Conservation (phyloP, 2,888 invertebrate genomes). For the Latrodectus elegans region DNA sequence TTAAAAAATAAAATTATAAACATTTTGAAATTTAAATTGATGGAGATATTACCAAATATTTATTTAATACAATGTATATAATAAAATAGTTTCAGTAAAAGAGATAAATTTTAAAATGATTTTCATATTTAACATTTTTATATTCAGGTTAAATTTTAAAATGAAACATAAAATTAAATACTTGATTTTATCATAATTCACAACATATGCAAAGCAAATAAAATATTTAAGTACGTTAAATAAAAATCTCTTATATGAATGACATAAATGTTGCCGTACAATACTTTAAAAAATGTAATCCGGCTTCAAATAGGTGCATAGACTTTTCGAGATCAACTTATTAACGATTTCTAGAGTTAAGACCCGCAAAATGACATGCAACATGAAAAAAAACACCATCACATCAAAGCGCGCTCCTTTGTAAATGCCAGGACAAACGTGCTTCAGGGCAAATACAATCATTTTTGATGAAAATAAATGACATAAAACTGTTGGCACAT, state of each 20-base stretch:
- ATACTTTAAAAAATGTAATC: no score
- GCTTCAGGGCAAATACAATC: conserved; percentile 51
- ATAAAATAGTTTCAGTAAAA: conserved; percentile 5
- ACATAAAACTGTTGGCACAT: conserved; percentile 61
- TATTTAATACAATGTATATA: not conserved
- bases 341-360: conserved; percentile 35
- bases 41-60: no score
- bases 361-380: conserved; percentile 19
- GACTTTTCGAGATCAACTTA: not conserved
- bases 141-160: not conserved
- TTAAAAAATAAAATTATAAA: no score
- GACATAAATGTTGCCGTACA: no score
- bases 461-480: conserved; percentile 66
- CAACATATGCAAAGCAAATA: no score
- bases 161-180: not conserved
- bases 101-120: not conserved
- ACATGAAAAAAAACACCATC: conserved; percentile 37
- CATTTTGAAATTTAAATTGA: no score
- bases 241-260: no score
- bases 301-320: no score
- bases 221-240: no score
- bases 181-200: no score
- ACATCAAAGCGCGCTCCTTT: not conserved
- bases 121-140: not conserved
- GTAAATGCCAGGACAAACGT: conserved; percentile 35